Conservation (phyloP, 2,113 vertebrate species). For the Stomatorhinus ivindoensis region DNA sequence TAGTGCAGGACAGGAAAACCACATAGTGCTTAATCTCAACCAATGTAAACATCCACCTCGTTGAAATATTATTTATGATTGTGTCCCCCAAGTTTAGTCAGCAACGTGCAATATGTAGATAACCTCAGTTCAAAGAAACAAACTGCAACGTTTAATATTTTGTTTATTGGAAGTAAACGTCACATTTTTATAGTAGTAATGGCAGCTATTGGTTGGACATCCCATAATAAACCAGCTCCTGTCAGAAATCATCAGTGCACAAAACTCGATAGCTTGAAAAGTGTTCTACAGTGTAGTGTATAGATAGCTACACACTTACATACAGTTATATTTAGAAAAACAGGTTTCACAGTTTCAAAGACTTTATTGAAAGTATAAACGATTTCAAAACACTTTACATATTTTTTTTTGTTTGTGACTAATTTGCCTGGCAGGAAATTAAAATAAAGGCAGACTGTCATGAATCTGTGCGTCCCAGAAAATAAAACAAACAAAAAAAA, state of each 20-base stretch:
- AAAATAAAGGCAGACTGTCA: conserved; percentile 84
- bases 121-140: not conserved
- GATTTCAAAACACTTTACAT: conserved; percentile 86
- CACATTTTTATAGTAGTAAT: conserved; percentile 10
- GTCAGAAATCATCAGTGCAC: conserved; percentile 17
- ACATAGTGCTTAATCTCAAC: not conserved
- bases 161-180: conserved; percentile 14
- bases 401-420: conserved; percentile 79
- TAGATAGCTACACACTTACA: conserved; percentile 18
- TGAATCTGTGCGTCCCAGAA: conserved; percentile 72
- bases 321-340: conserved; percentile 43
- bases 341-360: conserved; percentile 82
- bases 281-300: conserved; percentile 17
- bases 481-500: conserved; percentile 47
- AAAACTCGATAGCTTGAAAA: conserved; percentile 18
- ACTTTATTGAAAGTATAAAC: conserved; percentile 91
- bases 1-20: not conserved
- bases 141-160: not conserved
- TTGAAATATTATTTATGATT: not conserved
- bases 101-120: not conserved
- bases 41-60: not conserved
- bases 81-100: not conserved
- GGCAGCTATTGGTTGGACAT: conserved; percentile 3
- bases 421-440: conserved; percentile 82
- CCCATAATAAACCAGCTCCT: conserved; percentile 5